Evolutionary conservation across 2,113 vertebrate genomes (phyloP).

Genomic region (Amazona guildingii): DNA sequence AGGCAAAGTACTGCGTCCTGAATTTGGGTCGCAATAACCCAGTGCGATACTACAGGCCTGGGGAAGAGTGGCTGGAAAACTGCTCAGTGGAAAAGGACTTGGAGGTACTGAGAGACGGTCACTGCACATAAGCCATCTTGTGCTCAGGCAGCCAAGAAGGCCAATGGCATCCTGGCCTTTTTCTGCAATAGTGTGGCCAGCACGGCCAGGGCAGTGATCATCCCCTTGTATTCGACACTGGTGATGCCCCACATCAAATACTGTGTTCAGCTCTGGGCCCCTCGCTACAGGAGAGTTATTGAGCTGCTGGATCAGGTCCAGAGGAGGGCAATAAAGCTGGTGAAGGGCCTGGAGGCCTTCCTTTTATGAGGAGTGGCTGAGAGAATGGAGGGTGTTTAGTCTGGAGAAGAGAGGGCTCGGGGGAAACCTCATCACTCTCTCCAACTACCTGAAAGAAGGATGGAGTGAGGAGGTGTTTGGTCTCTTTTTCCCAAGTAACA

Average conservation of each 20-base stretch:
- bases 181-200: not conserved
- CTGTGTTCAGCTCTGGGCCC: not conserved
- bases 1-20: not conserved
- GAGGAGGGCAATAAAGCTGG: not conserved
- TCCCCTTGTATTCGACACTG: rapidly evolving
- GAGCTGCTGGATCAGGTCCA: not conserved
- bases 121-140: not conserved
- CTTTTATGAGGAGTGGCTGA: not conserved
- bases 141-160: not conserved
- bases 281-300: not conserved
- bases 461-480: not conserved
- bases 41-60: not conserved
- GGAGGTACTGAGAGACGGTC: not conserved
- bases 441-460: not conserved
- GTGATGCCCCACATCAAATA: not conserved
- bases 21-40: not conserved
- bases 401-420: not conserved
- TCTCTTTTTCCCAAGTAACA: not conserved
- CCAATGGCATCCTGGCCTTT: not conserved
- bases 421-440: not conserved
- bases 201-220: too few relatives aligned
- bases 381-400: not conserved
- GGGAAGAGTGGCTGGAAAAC: not conserved
- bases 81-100: not conserved
- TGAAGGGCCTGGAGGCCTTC: not conserved